A percentile compares a stretch with the other conserved stretches of the same genome.
Conservation (phyloP, 2,113 vertebrate genomes). For the Ahaetulla prasina region DNA sequence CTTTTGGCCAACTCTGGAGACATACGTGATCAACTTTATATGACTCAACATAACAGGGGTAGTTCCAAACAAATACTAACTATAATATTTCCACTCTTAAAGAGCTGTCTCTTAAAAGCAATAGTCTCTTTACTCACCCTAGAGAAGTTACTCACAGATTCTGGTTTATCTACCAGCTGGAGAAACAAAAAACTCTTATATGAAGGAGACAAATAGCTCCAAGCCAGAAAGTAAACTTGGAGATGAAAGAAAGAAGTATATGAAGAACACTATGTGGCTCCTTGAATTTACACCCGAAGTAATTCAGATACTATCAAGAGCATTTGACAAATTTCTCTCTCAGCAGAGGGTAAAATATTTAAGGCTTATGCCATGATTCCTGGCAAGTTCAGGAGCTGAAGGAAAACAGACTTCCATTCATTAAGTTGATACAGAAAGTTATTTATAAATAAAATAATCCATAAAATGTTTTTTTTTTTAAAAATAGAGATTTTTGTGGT, state of each 20-base stretch:
- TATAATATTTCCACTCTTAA: slow-evolving; percentile 24
- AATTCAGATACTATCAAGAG: slow-evolving; percentile 22
- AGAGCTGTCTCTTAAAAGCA: neutral
- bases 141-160: neutral
- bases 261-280: neutral
- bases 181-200: slow-evolving; percentile 29
- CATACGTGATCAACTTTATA: slow-evolving; percentile 13
- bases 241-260: neutral
- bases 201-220: slow-evolving; percentile 3
- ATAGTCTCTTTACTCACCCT: neutral
- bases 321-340: slow-evolving; percentile 19
- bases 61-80: slow-evolving; percentile 25
- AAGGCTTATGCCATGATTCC: slow-evolving; percentile 20
- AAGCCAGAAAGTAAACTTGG: slow-evolving; percentile 13
- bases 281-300: slow-evolving; percentile 22
- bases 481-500: slow-evolving; percentile 45
- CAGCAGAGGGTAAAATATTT: slow-evolving; percentile 4
- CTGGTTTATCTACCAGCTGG: neutral
- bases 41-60: slow-evolving; percentile 25
- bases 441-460: slow-evolving; percentile 63
- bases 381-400: slow-evolving; percentile 40
- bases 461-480: slow-evolving; percentile 35
- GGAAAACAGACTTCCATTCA: slow-evolving; percentile 65
- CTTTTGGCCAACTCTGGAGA: slow-evolving; percentile 21
- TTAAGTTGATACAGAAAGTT: slow-evolving; percentile 48